Percentiles rank a stretch among this genome's conserved stretches.
Evolutionary conservation across 2,888 invertebrate species (phyloP).

Genomic region (Hirtodrosophila cameraria): DNA sequence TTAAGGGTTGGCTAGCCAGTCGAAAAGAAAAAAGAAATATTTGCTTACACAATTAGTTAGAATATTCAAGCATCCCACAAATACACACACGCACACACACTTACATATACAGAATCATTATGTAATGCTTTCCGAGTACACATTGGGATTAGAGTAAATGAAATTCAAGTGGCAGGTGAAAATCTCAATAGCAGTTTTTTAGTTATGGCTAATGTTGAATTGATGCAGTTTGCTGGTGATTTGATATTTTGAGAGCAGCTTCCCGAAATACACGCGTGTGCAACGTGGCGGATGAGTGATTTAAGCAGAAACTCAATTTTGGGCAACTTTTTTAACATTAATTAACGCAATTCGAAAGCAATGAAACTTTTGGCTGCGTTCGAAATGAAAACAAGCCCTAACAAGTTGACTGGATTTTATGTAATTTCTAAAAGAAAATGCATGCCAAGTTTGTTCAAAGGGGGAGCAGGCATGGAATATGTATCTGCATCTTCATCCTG

Average conservation of each 20-base stretch:
- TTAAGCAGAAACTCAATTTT: constrained; percentile 41
- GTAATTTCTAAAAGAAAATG: constrained; percentile 61
- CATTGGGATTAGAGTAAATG: neutral
- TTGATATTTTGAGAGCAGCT: constrained; percentile 28
- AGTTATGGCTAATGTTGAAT: constrained; percentile 17
- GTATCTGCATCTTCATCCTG: constrained; percentile 1
- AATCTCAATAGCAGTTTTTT: constrained; percentile 23
- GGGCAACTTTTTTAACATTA: constrained; percentile 65
- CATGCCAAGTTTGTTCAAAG: constrained; percentile 12
- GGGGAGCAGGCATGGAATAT: neutral
- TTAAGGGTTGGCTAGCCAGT: neutral
- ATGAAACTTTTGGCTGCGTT: constrained; percentile 52
- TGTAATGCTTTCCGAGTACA: neutral
- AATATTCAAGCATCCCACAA: constrained; percentile 3
- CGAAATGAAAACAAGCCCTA: constrained; percentile 50
- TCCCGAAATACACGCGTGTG: neutral
- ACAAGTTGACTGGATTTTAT: constrained; percentile 67
- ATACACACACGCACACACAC: constrained; percentile 2
- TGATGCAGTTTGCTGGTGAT: constrained; percentile 32
- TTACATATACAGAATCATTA: neutral
- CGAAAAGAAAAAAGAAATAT: constrained; percentile 15
- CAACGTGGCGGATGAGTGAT: constrained; percentile 54
- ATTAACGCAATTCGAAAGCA: constrained; percentile 60
- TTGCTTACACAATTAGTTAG: constrained; percentile 42
- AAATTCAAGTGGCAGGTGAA: constrained; percentile 31